These are phyloP conservation scores for Corapipo altera DNA, from an alignment of 2,113 vertebrate genomes.

Conservation along the genomic window DNA sequence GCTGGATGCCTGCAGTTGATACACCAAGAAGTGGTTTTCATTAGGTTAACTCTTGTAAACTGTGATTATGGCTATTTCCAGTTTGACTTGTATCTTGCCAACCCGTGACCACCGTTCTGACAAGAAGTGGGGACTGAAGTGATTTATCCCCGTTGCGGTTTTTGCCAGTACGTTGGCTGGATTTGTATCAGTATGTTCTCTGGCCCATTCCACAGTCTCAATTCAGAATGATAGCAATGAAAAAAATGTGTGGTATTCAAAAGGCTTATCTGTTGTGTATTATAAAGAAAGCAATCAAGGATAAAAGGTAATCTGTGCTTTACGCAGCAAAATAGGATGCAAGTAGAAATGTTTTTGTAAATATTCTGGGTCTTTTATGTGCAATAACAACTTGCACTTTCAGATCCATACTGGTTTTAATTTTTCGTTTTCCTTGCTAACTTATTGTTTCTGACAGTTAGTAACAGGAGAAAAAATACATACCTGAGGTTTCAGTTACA, in stretches of 20 bases:
- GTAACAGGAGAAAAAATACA: not conserved
- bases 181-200: not conserved
- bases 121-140: not conserved
- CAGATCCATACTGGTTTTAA: not conserved
- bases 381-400: not conserved
- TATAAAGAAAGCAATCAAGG: slow-evolving; percentile 8
- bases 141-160: not conserved
- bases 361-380: not conserved
- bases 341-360: slow-evolving; percentile 5
- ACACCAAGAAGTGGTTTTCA: not conserved
- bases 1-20: not conserved
- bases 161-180: not conserved
- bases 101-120: not conserved
- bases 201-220: not conserved
- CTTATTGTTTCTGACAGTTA: not conserved
- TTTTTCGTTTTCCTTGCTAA: not conserved
- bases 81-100: not conserved
- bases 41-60: not conserved
- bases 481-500: slow-evolving; percentile 38
- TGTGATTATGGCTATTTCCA: not conserved
- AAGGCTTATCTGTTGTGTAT: slow-evolving; percentile 40
- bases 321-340: not conserved
- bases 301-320: slow-evolving; percentile 10
- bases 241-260: slow-evolving; percentile 55
- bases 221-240: slow-evolving; percentile 58